Percentiles rank a stretch among this genome's conserved stretches.
phyloP scores from a whole-genome alignment of 2,888 invertebrate genomes.

The Cheilosia vernalis region DNA sequence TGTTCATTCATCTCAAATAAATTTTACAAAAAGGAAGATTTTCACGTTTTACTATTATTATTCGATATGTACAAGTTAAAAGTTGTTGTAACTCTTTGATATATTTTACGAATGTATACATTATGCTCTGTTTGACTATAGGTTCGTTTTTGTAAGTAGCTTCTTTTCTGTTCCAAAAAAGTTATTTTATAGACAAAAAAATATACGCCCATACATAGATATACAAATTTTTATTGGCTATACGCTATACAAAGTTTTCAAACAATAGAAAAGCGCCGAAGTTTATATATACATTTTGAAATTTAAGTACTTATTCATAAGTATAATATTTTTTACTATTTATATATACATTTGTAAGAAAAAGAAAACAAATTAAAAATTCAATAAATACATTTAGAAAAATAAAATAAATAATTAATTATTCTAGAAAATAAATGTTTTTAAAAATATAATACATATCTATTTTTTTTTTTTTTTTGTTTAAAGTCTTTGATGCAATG shows the following conservation, averaged over 20 bases:
- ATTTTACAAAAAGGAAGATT: constrained; percentile 72
- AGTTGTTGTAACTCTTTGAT: constrained; percentile 40
- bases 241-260: constrained; percentile 50
- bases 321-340: constrained; percentile 13
- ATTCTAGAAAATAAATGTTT: constrained; percentile 61
- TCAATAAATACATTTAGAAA: constrained; percentile 53
- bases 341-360: constrained; percentile 35
- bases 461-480: background rate
- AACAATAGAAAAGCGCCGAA: constrained; percentile 57
- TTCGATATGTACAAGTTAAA: constrained; percentile 69
- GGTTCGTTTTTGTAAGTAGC: constrained; percentile 2
- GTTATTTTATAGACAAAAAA: constrained; percentile 31
- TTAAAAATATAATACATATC: constrained; percentile 16
- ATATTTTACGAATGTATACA: constrained; percentile 36
- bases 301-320: constrained; percentile 48
- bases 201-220: constrained; percentile 49
- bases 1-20: constrained; percentile 64
- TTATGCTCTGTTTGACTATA: constrained; percentile 41
- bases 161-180: constrained; percentile 26
- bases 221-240: constrained; percentile 63
- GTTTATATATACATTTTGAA: constrained; percentile 55
- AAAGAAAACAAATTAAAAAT: background rate
- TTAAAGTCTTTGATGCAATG: constrained; percentile 75
- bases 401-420: constrained; percentile 72
- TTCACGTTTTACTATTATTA: constrained; percentile 54